Evolutionary conservation across 2,888 invertebrate genomes (phyloP), one percentile per base, ranked within the genome.

Genomic region (Callosobruchus maculatus): DNA sequence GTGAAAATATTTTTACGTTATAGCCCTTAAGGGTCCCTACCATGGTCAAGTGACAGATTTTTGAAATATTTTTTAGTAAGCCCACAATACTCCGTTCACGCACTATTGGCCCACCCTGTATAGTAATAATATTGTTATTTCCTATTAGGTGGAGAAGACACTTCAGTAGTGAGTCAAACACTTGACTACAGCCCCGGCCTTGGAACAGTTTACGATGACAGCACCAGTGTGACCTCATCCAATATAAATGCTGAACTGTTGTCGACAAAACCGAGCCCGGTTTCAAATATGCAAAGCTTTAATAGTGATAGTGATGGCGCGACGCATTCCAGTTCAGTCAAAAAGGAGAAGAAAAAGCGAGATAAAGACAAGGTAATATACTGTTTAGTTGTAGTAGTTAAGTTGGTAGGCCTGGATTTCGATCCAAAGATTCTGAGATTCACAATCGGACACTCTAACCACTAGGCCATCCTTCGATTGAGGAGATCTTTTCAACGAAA

Each of bases 221-320:
- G 88, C 73, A 88, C 87, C 30, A 89, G 89, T 76, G 85, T 89
- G 30, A 90, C 89, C 4, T 89, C 90, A 68, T 90, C 89, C 0
- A 89, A 89, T 80, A 88, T 89, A 68, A 89, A 90, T 78, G 86
- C 90, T 82, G 90, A 90, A 77, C 82, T 88, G 85, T 83, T 83
- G 85, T 90, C 85, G 88, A 90, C 85, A 88, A 91, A 86, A 85
- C 90, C 86, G 88, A 89, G 85, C 74, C 84, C 85, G 87, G 90
- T 85, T 88, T 90, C 85, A 85, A 88, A 68, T 87, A 91, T 85
- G 87, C 89, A 79, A 85, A 90, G 86, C 87, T 88, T 30, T 86
- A 88, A 79, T 84, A 90, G 87, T 87, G 90, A 85, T 84, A 87
- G 85, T 74, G 87, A 87, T 72, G 86, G 85, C 70, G 82, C 81